Percentiles rank a stretch among this genome's conserved stretches.
These are phyloP conservation scores for Lucifuga dentata DNA, from an alignment of 2,113 vertebrate species.

Conservation along the genomic window DNA sequence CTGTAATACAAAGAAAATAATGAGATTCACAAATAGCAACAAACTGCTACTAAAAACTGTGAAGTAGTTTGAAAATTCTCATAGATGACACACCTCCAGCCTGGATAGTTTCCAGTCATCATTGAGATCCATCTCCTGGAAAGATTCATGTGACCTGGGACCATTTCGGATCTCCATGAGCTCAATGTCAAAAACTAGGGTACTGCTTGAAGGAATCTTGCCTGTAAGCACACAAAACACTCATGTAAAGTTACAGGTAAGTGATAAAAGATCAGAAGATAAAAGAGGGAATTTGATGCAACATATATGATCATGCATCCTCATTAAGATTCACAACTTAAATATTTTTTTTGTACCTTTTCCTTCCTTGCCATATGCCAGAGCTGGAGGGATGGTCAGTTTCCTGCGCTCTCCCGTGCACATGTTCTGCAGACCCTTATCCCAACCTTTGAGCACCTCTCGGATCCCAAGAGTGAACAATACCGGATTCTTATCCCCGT, in stretches of 20 bases:
- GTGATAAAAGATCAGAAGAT: not conserved
- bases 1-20: conserved; percentile 69
- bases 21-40: not conserved
- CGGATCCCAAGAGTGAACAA: conserved; percentile 95
- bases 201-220: conserved; percentile 93
- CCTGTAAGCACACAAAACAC: conserved; percentile 78
- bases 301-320: not conserved
- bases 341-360: too few relatives aligned
- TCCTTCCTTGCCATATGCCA: conserved; percentile 96
- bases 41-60: not conserved
- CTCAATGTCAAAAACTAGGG: conserved; percentile 93
- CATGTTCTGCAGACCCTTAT: conserved; percentile 93
- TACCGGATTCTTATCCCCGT: conserved; percentile 91
- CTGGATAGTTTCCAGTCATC: conserved; percentile 97
- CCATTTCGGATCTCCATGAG: conserved; percentile 95
- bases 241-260: not conserved
- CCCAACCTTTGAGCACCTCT: conserved; percentile 94
- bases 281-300: not conserved
- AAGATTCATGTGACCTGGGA: conserved; percentile 95
- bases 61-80: not conserved
- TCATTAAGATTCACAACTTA: too few relatives aligned
- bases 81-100: conserved; percentile 84
- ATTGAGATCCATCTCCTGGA: conserved; percentile 96
- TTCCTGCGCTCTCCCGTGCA: conserved; percentile 93
- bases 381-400: conserved; percentile 88